Base-by-base conservation (phyloP, 2,797 vertebrate species). In the Typhlichthys subterraneus region DNA sequence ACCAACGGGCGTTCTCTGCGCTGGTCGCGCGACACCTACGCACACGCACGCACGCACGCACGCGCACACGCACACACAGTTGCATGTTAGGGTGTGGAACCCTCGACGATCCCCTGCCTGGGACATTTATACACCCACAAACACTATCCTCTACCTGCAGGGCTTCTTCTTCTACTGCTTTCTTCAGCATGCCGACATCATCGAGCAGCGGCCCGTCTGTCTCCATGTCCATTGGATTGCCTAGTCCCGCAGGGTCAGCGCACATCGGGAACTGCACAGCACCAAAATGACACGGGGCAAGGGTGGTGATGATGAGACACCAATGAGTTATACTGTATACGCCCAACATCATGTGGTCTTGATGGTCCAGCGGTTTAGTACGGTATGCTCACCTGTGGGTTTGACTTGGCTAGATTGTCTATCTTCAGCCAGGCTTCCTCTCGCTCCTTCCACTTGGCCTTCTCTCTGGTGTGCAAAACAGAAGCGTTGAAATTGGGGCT, bases 361-460 rank as follows among this genome's bases (percentile, higher is more conserved):
- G 23, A 29, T 29, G 23, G 23, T 29, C 23, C 23, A 4, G 4
- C 4, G 23, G 23, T 29, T 42, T 7, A 10, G 9, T 29, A 15
- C 2, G 38, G 5, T 75, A 8, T 17, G 5, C 93, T 93, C 91
- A 99, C 97, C 96, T 98, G 95, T 87, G 96, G 96, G 90, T 97
- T 99, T 61, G 96, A 95, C 92, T 98, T 99, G 87, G 97, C 98
- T 78, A 99, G 94, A 86, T 96, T 97, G 87, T 99, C 98, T 78
- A 99, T 99, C 94, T 98, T 99, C 89, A 97, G 90, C 97, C 98
- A 99, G 0, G 97, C 95, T 82, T 99, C 97, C 91, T 99, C 97
- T 73, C 97, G 91, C 79, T 99, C 97, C 89, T 97, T 99, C 92
- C 95, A 94, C 85, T 99, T 99, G 86, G 95, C 93, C 88, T 99